A percentile compares a stretch with the other conserved stretches of the same genome.
phyloP scores from a whole-genome alignment of 2,797 vertebrate species.

The Notoglanidium macrostoma region DNA sequence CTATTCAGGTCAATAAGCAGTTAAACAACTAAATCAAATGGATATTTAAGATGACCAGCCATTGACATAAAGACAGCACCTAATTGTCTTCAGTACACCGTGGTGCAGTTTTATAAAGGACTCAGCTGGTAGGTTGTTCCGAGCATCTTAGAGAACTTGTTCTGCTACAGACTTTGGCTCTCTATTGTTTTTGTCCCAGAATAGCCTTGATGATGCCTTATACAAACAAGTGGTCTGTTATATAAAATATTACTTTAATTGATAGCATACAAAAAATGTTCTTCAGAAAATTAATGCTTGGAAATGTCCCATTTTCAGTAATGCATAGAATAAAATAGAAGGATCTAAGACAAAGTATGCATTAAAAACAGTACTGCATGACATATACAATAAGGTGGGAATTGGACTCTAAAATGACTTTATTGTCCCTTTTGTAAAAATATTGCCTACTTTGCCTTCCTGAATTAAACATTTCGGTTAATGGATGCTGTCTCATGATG shows the following conservation, averaged over 20 bases:
- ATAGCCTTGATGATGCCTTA: background rate
- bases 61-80: background rate
- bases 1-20: background rate
- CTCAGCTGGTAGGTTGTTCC: background rate
- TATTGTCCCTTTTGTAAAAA: background rate
- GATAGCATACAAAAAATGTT: background rate
- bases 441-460: background rate
- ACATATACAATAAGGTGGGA: background rate
- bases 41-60: background rate
- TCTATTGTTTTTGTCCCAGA: background rate
- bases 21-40: background rate
- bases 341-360: background rate
- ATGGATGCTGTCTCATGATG: background rate
- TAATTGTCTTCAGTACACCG: background rate
- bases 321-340: background rate
- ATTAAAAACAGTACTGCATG: background rate
- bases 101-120: background rate
- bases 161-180: background rate
- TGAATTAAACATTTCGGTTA: background rate
- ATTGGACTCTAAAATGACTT: background rate
- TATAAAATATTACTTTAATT: background rate
- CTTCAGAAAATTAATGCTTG: background rate
- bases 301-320: background rate
- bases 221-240: background rate
- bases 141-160: background rate